Conservation (phyloP, 2,113 vertebrate genomes). For the Lycocorax pyrrhopterus region DNA sequence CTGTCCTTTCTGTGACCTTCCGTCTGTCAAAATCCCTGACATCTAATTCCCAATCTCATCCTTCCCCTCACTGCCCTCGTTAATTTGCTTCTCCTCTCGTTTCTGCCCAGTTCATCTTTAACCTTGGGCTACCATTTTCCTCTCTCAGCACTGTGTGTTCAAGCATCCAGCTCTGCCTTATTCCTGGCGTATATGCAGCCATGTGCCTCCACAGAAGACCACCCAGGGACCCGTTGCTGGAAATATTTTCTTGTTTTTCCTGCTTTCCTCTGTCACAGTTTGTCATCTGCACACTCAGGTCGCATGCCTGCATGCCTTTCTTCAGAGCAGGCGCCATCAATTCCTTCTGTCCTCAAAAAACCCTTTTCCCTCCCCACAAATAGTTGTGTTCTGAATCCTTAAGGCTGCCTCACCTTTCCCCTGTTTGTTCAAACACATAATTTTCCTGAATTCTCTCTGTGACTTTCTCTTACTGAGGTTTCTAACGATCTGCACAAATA, state of each 20-base stretch:
- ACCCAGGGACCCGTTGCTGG: background rate
- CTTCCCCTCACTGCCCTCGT: background rate
- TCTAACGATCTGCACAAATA: background rate
- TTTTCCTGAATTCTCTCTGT: background rate
- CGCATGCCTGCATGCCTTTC: background rate
- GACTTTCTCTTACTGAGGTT: background rate
- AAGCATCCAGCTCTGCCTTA: background rate
- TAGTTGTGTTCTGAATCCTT: background rate
- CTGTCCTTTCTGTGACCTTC: constrained; percentile 27
- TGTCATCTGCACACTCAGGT: background rate
- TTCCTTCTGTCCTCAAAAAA: background rate
- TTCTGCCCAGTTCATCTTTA: background rate
- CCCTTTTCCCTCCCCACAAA: background rate
- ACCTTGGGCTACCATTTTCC: background rate
- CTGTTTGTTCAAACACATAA: background rate
- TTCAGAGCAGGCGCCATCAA: background rate
- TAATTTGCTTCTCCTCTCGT: background rate
- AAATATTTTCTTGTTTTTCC: background rate
- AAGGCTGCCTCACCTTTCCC: background rate
- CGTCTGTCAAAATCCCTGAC: background rate
- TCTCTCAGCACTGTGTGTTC: background rate
- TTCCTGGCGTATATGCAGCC: background rate
- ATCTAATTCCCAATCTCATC: background rate
- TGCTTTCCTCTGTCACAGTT: background rate
- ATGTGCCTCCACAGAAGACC: background rate